These are phyloP conservation scores for Drosophila helvetica DNA, from an alignment of 2,888 invertebrate species.

Conservation along the genomic window DNA sequence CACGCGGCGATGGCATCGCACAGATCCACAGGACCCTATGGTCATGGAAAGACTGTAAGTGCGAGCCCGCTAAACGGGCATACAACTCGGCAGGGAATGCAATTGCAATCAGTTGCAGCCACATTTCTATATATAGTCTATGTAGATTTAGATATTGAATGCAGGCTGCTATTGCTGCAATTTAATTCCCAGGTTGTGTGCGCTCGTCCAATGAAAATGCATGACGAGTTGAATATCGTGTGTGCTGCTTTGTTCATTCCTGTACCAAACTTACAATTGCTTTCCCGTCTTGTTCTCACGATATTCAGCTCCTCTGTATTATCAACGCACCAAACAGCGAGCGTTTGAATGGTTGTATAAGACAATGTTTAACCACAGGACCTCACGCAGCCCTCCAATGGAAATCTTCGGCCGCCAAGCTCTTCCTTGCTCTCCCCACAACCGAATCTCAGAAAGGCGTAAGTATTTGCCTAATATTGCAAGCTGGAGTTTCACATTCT, in stretches of 20 bases:
- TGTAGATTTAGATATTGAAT: constrained; percentile 1
- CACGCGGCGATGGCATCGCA: constrained; percentile 87
- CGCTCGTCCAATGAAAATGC: constrained; percentile 71
- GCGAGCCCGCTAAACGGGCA: constrained; percentile 1
- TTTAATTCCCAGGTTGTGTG: constrained; percentile 31
- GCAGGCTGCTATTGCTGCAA: neutral
- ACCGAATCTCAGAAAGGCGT: constrained; percentile 86
- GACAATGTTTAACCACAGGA: constrained; percentile 85
- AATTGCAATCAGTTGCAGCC: neutral
- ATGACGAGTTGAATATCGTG: constrained; percentile 84
- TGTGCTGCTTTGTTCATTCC: constrained; percentile 49
- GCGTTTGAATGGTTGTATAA: constrained; percentile 84
- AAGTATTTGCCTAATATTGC: constrained; percentile 67
- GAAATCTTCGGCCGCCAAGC: constrained; percentile 86
- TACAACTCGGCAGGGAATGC: neutral
- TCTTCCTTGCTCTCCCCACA: constrained; percentile 86
- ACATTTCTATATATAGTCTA: neutral
- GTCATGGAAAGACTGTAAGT: constrained; percentile 84
- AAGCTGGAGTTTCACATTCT: constrained; percentile 1
- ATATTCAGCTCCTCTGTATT: constrained; percentile 85
- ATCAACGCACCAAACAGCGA: constrained; percentile 84
- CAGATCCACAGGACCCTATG: constrained; percentile 84
- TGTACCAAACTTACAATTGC: constrained; percentile 37
- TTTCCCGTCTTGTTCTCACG: constrained; percentile 70
- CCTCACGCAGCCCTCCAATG: constrained; percentile 83